A percentile compares a stretch with the other conserved stretches of the same genome.
Evolutionary conservation across 2,888 invertebrate genomes (phyloP).

Genomic region (Machimus atricapillus): DNA sequence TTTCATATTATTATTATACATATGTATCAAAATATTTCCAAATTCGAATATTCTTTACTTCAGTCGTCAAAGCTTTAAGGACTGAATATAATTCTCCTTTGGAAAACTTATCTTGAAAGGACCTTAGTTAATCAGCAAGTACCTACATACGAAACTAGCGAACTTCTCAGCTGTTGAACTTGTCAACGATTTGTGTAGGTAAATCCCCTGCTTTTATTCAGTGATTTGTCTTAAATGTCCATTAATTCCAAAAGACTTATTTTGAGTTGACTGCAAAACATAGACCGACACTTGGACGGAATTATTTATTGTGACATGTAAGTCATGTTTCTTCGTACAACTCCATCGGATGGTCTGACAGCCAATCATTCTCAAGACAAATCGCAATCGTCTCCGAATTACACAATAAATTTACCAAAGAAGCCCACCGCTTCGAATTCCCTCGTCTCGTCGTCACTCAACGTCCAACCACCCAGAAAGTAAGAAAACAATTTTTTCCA

Average conservation of each 20-base stretch:
- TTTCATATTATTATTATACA: no score
- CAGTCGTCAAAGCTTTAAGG: no score
- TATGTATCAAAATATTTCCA: no score
- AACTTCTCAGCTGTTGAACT: background rate
- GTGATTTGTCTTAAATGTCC: background rate
- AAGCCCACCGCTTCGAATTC: background rate
- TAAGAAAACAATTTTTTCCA: constrained; percentile 6
- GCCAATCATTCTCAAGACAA: background rate
- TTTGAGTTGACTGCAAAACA: background rate
- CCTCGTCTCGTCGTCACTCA: background rate
- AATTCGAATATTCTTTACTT: no score
- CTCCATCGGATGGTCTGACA: background rate
- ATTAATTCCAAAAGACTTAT: background rate
- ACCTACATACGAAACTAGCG: background rate
- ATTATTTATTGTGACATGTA: background rate
- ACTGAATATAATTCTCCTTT: background rate
- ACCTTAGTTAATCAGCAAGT: background rate
- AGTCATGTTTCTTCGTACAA: background rate
- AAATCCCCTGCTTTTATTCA: background rate
- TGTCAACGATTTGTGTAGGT: background rate
- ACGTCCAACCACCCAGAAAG: background rate
- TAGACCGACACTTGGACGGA: background rate
- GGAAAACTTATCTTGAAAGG: background rate
- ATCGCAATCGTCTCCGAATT: background rate
- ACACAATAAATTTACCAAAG: background rate